phyloP scores from a whole-genome alignment of 2,113 vertebrate genomes.

The Riparia riparia region DNA sequence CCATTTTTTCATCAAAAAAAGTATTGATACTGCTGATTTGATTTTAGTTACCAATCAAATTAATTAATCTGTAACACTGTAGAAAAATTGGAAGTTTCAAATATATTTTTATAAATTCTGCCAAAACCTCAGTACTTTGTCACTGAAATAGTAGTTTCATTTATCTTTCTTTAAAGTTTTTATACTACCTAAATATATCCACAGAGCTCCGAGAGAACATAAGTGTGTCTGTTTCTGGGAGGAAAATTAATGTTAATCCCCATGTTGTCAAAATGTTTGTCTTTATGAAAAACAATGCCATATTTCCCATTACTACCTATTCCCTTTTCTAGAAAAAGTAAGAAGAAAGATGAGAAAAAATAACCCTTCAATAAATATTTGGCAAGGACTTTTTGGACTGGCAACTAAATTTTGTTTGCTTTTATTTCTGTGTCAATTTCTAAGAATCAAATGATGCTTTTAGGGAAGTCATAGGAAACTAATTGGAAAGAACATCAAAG shows the following conservation, averaged over 20 bases:
- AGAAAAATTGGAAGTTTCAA: not conserved
- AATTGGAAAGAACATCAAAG: not conserved
- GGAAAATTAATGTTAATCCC: not conserved
- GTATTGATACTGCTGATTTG: not conserved
- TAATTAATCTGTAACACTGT: not conserved
- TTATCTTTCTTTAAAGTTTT: slow-evolving; percentile 3
- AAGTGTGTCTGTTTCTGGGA: not conserved
- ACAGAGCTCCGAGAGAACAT: not conserved
- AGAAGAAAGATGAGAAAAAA: not conserved
- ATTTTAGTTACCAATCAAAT: not conserved
- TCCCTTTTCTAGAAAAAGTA: not conserved
- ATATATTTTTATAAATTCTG: not conserved
- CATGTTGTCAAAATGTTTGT: not conserved
- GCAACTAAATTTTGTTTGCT: not conserved
- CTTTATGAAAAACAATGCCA: not conserved
- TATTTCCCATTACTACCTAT: not conserved
- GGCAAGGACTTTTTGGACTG: not conserved
- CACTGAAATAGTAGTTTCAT: not conserved
- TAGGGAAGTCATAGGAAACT: not conserved
- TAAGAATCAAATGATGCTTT: not conserved
- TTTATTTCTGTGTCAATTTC: not conserved
- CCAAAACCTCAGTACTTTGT: not conserved
- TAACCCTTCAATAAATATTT: not conserved
- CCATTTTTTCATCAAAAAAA: not conserved
- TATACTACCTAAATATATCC: not conserved